phyloP scores from a whole-genome alignment of 2,113 vertebrate genomes.

The Charadrius vociferus region DNA sequence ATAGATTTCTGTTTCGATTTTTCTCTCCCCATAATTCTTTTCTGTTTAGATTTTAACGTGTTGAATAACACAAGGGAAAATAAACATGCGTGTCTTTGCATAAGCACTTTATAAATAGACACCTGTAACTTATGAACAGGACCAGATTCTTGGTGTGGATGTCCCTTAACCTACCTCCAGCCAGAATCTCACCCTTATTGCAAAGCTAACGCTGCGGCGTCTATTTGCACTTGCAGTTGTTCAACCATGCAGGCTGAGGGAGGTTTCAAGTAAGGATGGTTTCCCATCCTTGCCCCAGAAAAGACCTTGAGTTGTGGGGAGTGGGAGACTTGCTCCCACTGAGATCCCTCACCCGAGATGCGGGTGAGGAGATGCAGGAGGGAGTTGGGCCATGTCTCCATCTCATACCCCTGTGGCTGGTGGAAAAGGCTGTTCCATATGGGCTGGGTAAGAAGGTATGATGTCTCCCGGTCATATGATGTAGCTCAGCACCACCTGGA shows the following conservation, averaged over 20 bases:
- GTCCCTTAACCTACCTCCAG: not conserved
- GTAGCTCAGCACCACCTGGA: rapidly evolving
- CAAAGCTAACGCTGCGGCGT: rapidly evolving
- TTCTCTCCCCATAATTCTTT: not conserved
- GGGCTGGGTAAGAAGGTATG: not conserved
- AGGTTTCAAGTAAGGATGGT: not conserved
- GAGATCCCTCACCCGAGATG: not conserved
- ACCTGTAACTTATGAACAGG: not conserved
- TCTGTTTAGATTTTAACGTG: not conserved
- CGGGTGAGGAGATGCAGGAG: not conserved
- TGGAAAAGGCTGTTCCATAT: not conserved
- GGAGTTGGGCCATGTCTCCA: not conserved
- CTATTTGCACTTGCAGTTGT: not conserved
- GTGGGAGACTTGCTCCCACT: not conserved
- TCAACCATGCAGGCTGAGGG: not conserved
- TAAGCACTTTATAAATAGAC: rapidly evolving
- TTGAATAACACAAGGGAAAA: not conserved
- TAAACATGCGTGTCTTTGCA: rapidly evolving
- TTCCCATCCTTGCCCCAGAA: not conserved
- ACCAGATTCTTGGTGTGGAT: not conserved
- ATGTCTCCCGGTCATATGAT: not conserved
- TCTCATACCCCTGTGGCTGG: not conserved
- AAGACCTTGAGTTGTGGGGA: not conserved
- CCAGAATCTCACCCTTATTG: not conserved
- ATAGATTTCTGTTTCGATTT: not conserved